Evolutionary conservation across 1,140 invertebrate genomes (phyloP).

Genomic region (Leptonema lineaticorne): DNA sequence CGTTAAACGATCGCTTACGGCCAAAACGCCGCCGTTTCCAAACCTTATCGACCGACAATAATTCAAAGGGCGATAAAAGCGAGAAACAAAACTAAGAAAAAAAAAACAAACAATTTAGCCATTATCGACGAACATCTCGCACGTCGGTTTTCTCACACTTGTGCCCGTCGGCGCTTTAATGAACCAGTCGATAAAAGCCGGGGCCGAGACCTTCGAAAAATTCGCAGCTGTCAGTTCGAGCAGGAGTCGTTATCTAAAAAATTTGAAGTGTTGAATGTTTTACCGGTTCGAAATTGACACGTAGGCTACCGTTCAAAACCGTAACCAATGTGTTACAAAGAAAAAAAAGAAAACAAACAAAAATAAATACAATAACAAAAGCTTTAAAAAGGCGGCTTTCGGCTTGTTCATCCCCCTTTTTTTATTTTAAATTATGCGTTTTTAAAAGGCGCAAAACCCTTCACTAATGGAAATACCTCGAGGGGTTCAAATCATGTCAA

Average conservation of each 20-base stretch:
- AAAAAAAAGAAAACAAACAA: neutral
- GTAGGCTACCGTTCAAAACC: conserved; percentile 1
- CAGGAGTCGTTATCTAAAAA: conserved; percentile 6
- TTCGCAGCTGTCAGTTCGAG: conserved; percentile 14
- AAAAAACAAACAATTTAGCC: neutral
- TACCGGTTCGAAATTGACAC: neutral
- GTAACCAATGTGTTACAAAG: neutral
- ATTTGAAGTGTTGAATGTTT: conserved; percentile 16
- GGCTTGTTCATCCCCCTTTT: conserved; percentile 12
- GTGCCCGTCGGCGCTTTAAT: neutral
- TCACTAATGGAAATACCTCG: conserved; percentile 12
- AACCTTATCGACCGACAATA: too few relatives aligned
- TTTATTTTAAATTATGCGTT: neutral
- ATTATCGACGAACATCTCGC: neutral
- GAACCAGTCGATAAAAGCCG: neutral
- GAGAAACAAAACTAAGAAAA: too few relatives aligned
- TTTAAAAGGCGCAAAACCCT: conserved; percentile 18
- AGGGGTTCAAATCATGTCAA: too few relatives aligned
- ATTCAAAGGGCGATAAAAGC: too few relatives aligned
- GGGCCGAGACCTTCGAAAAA: neutral
- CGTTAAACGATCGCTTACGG: too few relatives aligned
- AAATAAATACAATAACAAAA: neutral
- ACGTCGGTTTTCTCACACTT: neutral
- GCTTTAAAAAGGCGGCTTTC: too few relatives aligned
- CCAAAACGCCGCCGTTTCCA: too few relatives aligned